A percentile compares a stretch with the other conserved stretches of the same genome.
phyloP scores from a whole-genome alignment of 2,888 invertebrate species.

The Netelia melanura region DNA sequence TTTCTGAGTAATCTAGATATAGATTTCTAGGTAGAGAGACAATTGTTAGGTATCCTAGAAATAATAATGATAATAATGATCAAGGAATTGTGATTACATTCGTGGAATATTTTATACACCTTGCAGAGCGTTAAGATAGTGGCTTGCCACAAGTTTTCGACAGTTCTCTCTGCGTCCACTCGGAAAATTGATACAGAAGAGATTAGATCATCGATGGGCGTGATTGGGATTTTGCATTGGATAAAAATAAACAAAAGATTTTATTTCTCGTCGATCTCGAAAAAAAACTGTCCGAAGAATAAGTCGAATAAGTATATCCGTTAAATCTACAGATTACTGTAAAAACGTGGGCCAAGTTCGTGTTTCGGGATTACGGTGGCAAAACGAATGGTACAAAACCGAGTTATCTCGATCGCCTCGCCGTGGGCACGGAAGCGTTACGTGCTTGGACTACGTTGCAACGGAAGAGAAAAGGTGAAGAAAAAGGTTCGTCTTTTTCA shows the following conservation, averaged over 20 bases:
- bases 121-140: too few relatives aligned
- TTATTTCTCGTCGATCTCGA: not conserved
- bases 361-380: not conserved
- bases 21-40: too few relatives aligned
- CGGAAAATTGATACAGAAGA: too few relatives aligned
- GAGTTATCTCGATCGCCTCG: not conserved
- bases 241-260: not conserved
- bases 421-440: not conserved
- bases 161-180: too few relatives aligned
- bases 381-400: not conserved
- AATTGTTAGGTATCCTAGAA: too few relatives aligned
- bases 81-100: too few relatives aligned
- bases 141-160: too few relatives aligned
- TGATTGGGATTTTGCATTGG: too few relatives aligned
- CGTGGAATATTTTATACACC: too few relatives aligned
- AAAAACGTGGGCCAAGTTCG: not conserved
- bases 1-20: too few relatives aligned
- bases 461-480: not conserved
- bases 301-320: not conserved
- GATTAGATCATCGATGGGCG: too few relatives aligned
- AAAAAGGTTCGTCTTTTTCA: not conserved
- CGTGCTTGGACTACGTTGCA: not conserved
- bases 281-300: not conserved
- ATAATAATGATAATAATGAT: too few relatives aligned
- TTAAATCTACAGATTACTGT: not conserved